phyloP scores from a whole-genome alignment of 2,113 vertebrate species.

The Microcebus ravelobensis region DNA sequence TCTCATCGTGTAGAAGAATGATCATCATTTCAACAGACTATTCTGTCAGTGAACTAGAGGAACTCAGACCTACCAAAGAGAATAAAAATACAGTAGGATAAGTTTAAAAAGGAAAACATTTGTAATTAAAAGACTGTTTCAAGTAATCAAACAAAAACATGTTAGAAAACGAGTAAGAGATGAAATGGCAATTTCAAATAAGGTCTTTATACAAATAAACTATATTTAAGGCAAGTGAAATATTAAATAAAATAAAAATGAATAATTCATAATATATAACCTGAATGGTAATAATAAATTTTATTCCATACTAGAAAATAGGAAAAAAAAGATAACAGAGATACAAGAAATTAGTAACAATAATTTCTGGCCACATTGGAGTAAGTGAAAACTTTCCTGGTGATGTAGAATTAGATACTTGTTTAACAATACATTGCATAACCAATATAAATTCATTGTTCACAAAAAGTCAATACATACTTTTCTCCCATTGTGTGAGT shows the following conservation, averaged over 20 bases:
- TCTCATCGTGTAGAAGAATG: slow-evolving; percentile 27
- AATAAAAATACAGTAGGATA: neutral
- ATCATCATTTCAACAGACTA: neutral
- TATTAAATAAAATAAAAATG: neutral
- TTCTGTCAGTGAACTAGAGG: neutral
- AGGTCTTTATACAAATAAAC: neutral
- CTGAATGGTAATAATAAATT: neutral
- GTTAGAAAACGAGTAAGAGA: no score
- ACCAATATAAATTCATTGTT: neutral
- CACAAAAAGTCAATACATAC: neutral
- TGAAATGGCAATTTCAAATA: no score
- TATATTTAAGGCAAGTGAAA: neutral
- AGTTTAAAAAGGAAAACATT: neutral
- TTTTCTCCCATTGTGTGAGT: no score
- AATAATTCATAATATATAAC: neutral
- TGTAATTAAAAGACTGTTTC: neutral
- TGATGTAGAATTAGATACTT: neutral
- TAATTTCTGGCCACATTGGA: neutral
- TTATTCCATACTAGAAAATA: neutral
- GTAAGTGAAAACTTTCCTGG: neutral
- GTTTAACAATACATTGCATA: neutral
- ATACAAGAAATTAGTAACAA: neutral
- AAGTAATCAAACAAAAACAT: neutral
- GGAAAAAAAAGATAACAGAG: neutral
- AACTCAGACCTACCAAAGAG: neutral